Percentiles rank a stretch among this genome's conserved stretches.
Conservation (phyloP, 1,140 invertebrate species). For the Eriosoma lanigerum region DNA sequence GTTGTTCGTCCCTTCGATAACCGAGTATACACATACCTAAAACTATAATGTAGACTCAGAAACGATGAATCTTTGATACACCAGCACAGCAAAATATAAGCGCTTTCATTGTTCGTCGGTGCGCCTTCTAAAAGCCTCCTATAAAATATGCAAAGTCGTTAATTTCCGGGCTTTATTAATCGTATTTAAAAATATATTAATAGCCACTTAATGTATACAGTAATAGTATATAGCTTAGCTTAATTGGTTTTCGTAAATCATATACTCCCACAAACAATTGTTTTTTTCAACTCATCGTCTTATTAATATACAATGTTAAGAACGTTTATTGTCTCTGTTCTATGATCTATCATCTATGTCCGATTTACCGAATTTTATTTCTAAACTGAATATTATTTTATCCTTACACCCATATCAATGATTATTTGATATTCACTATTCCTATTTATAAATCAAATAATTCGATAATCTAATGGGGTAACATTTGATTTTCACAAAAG, state of each 20-base stretch:
- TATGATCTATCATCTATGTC: no score
- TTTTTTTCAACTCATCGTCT: not conserved
- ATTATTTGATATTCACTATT: no score
- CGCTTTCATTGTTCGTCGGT: not conserved
- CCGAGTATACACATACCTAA: not conserved
- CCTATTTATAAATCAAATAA: no score
- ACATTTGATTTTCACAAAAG: no score
- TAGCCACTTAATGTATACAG: not conserved
- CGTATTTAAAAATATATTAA: conserved; percentile 17
- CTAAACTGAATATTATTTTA: no score
- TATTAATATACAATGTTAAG: not conserved
- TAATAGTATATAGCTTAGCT: not conserved
- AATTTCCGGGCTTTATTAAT: conserved; percentile 11
- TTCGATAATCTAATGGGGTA: no score
- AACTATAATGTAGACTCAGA: not conserved
- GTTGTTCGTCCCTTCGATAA: not conserved
- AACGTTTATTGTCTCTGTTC: no score
- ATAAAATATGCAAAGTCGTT: conserved; percentile 1
- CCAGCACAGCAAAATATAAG: not conserved
- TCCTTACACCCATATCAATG: no score
- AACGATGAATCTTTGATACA: not conserved
- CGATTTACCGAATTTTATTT: no score
- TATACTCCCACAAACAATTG: not conserved
- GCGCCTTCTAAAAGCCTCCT: not conserved
- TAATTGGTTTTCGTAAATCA: not conserved